Base-by-base conservation (phyloP, 2,113 vertebrate genomes). In the Castor canadensis region DNA sequence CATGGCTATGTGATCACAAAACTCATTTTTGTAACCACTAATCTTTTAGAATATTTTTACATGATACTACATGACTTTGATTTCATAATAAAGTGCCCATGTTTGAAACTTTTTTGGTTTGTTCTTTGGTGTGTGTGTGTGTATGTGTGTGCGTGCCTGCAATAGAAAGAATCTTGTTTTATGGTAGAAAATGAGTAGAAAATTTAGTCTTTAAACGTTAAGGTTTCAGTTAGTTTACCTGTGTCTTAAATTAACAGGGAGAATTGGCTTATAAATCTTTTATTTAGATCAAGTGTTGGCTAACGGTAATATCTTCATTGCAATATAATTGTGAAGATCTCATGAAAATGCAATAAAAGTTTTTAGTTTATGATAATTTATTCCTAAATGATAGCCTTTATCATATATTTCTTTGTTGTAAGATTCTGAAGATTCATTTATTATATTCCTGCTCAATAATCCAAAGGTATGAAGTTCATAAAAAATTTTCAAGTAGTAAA, bases 361-460 rank as follows among this genome's bases (percentile, higher is more conserved):
- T 66, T 54, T 89, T 60, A 85, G 32, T 72, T 54, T 45, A 88
- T 17, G 30, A 11, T 86, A 87, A 72, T 93, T 84, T 2, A 76
- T 77, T 67, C 26, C 72, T 26, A 26, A 56, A 35, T 45, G 13
- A 92, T 56, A 30, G 32, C 0, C 45, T 85, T 86, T n/a, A 62
- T 76, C 3, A 62, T 66, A 83, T 91, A 8, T 32, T 90, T 79
- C 5, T 91, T 86, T 93, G 47, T 38, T 95, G 75, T 47, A 93
- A 56, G 43, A 84, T 95, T 93, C 54, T 90, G 24, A 85, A 84
- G 76, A 95, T 64, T 90, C 32, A 84, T 47, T 93, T 81, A 56
- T 84, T 54, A 67, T 3, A 64, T 11, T 90, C 45, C 47, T 80
- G 64, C 15, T 22, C 66, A 17, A 76, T 69, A 93, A 91, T 77